Percentiles rank a stretch among this genome's conserved stretches.
These are phyloP conservation scores for Gallinago nigripennis DNA, from an alignment of 2,797 vertebrate genomes.

Conservation along the genomic window DNA sequence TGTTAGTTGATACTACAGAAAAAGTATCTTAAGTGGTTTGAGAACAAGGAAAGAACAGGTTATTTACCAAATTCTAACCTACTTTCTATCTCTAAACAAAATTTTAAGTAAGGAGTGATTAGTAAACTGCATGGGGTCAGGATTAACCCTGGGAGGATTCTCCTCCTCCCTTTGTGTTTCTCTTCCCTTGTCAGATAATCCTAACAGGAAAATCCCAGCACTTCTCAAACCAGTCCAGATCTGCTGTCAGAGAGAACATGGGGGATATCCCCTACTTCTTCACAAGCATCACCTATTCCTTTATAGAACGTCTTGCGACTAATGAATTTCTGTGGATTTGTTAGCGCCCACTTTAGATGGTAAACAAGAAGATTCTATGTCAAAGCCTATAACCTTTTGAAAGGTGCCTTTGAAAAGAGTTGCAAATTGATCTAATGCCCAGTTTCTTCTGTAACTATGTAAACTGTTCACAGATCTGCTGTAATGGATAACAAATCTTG, in stretches of 20 bases:
- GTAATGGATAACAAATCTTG: background rate
- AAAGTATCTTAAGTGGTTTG: background rate
- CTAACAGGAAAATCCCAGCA: background rate
- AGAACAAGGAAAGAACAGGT: background rate
- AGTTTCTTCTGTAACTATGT: background rate
- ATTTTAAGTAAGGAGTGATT: background rate
- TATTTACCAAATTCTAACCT: background rate
- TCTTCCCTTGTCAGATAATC: background rate
- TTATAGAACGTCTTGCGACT: background rate
- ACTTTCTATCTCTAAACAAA: background rate
- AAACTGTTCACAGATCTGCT: background rate
- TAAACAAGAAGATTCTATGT: background rate
- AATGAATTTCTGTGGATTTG: background rate
- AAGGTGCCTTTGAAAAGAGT: background rate
- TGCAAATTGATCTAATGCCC: background rate
- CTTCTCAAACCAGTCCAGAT: background rate
- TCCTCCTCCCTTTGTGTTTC: background rate
- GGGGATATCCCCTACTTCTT: background rate
- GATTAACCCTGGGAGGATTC: background rate
- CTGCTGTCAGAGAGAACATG: background rate
- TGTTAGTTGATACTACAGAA: background rate
- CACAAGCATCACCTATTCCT: background rate
- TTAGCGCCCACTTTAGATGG: accelerated
- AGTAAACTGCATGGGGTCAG: background rate
- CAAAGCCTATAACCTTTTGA: background rate